Evolutionary conservation across 2,113 vertebrate genomes (phyloP).

Genomic region (Columbina picui): DNA sequence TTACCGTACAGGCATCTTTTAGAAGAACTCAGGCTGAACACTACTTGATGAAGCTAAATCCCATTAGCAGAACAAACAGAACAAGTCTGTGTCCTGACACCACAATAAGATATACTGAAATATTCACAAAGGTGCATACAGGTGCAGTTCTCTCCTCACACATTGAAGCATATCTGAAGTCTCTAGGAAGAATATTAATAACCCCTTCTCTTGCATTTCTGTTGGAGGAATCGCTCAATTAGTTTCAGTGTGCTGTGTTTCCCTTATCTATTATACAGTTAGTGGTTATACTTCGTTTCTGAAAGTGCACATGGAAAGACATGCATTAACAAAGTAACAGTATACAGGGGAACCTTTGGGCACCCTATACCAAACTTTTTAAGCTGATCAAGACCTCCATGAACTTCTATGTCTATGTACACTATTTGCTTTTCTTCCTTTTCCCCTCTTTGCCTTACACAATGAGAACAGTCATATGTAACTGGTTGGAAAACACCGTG

Average conservation of each 20-base stretch:
- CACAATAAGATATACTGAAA: constrained; percentile 23
- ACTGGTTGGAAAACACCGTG: not conserved
- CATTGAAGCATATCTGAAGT: constrained; percentile 28
- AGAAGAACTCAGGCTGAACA: constrained; percentile 71
- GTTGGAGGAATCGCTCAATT: constrained; percentile 39
- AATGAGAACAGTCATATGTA: not conserved
- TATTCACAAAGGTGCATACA: constrained; percentile 50
- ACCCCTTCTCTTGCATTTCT: not conserved
- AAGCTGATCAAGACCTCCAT: not conserved
- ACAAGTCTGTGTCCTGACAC: constrained; percentile 15
- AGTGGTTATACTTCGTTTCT: not conserved
- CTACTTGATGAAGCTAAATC: constrained; percentile 64
- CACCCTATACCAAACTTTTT: not conserved
- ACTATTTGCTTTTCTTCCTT: not conserved
- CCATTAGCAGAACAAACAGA: constrained; percentile 68
- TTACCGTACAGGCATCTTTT: constrained; percentile 70
- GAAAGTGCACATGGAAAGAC: not conserved
- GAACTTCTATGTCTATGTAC: not conserved
- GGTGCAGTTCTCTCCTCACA: constrained; percentile 20
- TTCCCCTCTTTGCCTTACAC: fast-evolving
- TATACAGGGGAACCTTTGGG: not conserved
- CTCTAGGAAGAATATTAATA: constrained; percentile 54
- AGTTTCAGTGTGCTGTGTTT: constrained; percentile 48
- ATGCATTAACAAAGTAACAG: not conserved
- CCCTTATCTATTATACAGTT: constrained; percentile 42